phyloP scores from a whole-genome alignment of 2,888 invertebrate genomes.

The Cryptocephalus primarius region DNA sequence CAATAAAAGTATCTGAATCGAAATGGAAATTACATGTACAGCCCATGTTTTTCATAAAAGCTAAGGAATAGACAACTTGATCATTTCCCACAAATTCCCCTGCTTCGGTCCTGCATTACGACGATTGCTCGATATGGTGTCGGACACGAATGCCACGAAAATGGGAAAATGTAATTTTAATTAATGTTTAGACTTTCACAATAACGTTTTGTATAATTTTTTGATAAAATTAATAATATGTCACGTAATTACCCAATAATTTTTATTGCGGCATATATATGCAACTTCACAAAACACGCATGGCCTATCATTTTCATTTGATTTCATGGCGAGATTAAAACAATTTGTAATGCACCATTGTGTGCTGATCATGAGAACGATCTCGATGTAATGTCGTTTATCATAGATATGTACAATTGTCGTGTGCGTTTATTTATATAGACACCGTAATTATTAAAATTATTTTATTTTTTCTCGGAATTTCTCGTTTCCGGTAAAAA shows the following conservation, averaged over 20 bases:
- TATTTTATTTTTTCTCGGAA: background rate
- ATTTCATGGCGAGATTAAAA: slow-evolving; percentile 10
- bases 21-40: no score
- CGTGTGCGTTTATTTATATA: no score
- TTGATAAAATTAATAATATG: slow-evolving; percentile 15
- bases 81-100: no score
- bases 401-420: background rate
- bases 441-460: no score
- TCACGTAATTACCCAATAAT: slow-evolving; percentile 13
- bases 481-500: no score
- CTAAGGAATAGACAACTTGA: no score
- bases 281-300: slow-evolving; percentile 5
- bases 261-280: slow-evolving; percentile 8
- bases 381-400: background rate
- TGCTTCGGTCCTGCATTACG: slow-evolving; percentile 3
- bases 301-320: slow-evolving; percentile 7
- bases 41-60: no score
- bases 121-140: slow-evolving; percentile 3
- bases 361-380: background rate
- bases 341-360: slow-evolving; percentile 7
- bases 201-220: slow-evolving; percentile 11
- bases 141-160: slow-evolving; percentile 6
- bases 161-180: slow-evolving; percentile 22
- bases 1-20: no score
- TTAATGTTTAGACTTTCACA: slow-evolving; percentile 17